phyloP scores from a whole-genome alignment of 2,113 vertebrate species.

The Dinomys branickii region DNA sequence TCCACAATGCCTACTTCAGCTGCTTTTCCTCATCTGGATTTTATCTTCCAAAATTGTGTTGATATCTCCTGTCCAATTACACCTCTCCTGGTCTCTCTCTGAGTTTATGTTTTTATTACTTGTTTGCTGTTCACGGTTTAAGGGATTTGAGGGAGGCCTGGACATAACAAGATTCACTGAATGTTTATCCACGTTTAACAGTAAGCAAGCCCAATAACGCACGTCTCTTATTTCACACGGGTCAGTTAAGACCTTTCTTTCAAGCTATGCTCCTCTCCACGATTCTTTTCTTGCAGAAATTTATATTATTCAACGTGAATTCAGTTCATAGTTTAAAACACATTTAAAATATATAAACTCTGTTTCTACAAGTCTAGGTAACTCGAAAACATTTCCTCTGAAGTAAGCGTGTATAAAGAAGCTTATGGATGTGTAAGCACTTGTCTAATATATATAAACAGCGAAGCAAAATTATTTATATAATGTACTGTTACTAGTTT shows the following conservation, averaged over 20 bases:
- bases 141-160: neutral
- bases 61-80: neutral
- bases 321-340: neutral
- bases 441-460: neutral
- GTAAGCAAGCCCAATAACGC: neutral
- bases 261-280: neutral
- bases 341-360: neutral
- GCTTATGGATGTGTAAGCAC: neutral
- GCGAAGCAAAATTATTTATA: neutral
- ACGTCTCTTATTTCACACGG: neutral
- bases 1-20: neutral
- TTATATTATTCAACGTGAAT: neutral
- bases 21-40: conserved; percentile 5
- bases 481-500: neutral
- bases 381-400: neutral
- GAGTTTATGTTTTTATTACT: neutral
- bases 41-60: conserved; percentile 7
- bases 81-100: neutral
- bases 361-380: neutral
- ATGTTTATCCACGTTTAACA: conserved; percentile 26
- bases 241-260: neutral
- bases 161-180: neutral
- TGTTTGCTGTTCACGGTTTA: neutral
- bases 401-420: neutral
- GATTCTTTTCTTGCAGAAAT: neutral